A percentile compares a stretch with the other conserved stretches of the same genome.
Evolutionary conservation across 2,113 vertebrate species (phyloP).

Genomic region (Hippocampus guttulatus): DNA sequence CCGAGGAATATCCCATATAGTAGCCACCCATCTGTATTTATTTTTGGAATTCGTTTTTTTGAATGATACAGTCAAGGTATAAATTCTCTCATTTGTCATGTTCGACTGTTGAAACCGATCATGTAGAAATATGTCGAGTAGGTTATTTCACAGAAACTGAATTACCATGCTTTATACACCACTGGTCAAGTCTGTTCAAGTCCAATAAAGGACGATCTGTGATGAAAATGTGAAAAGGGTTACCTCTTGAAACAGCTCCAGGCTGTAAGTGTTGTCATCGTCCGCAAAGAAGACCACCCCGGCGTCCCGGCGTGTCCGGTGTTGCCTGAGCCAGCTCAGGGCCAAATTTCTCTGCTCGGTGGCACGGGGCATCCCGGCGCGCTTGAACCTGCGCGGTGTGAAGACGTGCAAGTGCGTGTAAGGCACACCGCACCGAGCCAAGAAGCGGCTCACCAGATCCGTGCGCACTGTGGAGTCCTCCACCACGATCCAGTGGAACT

Average conservation of each 20-base stretch:
- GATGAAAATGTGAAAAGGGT: conserved; percentile 5
- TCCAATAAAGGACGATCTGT: background rate
- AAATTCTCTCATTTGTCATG: no score
- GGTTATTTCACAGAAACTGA: no score
- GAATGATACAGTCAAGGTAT: no score
- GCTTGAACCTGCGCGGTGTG: conserved; percentile 92
- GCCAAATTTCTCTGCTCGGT: conserved; percentile 94
- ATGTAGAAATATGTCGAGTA: no score
- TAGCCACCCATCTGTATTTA: no score
- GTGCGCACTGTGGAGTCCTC: conserved; percentile 85
- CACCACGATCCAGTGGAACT: conserved; percentile 92
- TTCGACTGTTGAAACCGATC: no score
- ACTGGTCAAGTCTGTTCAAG: no score
- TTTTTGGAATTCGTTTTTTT: no score
- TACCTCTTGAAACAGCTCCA: conserved; percentile 98
- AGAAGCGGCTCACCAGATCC: conserved; percentile 85
- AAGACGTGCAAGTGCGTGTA: conserved; percentile 89
- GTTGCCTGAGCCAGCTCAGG: conserved; percentile 85
- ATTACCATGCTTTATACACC: no score
- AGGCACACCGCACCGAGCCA: conserved; percentile 79
- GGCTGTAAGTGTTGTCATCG: conserved; percentile 98
- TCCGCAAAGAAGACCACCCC: conserved; percentile 97
- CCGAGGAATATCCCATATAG: no score
- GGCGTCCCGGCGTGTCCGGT: conserved; percentile 73
- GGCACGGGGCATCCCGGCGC: conserved; percentile 86